Conservation (phyloP, 2,797 vertebrate species). For the Melanotaenia trifasciata region DNA sequence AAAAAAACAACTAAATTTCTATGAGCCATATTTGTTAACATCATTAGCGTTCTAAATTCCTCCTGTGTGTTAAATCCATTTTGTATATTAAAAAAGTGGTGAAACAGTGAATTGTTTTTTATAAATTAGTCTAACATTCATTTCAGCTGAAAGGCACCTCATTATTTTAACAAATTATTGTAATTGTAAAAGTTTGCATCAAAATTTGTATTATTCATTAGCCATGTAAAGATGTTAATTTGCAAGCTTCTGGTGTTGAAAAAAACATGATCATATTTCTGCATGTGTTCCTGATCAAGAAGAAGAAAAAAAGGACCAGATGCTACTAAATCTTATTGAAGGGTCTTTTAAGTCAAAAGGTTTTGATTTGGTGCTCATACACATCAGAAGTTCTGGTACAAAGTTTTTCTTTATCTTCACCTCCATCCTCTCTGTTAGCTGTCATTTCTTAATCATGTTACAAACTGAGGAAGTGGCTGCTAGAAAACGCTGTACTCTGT, state of each 20-base stretch:
- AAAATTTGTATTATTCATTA: too few relatives aligned
- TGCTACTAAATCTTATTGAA: not conserved
- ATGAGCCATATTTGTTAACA: conserved; percentile 19
- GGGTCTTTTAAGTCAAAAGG: not conserved
- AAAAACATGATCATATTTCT: not conserved
- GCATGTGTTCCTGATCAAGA: not conserved
- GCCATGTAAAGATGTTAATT: too few relatives aligned
- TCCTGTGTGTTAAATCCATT: not conserved
- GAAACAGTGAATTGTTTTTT: not conserved
- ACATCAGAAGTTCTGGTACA: not conserved
- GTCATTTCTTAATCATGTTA: conserved; percentile 1
- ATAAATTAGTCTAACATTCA: not conserved
- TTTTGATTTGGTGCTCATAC: not conserved
- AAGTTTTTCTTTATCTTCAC: not conserved
- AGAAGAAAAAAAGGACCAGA: too few relatives aligned
- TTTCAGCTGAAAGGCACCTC: not conserved
- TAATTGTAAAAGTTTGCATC: not conserved
- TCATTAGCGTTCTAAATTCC: not conserved
- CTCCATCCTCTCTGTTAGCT: not conserved
- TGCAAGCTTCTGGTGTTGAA: not conserved
- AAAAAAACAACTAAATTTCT: conserved; percentile 35
- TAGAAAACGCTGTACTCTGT: not conserved
- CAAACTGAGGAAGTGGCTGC: not conserved
- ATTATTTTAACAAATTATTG: not conserved
- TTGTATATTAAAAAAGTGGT: not conserved